These are phyloP conservation scores for Nasonia longicornis DNA, from an alignment of 1,140 invertebrate species.

Conservation along the genomic window DNA sequence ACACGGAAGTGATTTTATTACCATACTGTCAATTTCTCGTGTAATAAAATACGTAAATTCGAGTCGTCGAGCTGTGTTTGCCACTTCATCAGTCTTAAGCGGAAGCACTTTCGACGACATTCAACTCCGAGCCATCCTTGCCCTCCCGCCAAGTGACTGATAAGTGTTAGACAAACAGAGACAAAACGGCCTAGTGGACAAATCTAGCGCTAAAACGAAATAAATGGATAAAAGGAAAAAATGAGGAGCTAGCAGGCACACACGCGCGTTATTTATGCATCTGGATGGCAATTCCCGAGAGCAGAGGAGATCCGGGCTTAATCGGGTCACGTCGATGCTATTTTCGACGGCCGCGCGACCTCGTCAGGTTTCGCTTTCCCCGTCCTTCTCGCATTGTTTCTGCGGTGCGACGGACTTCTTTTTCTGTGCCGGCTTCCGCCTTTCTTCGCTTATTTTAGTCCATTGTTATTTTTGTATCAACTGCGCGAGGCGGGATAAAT, in stretches of 20 bases:
- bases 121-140: no score
- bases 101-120: no score
- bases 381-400: neutral
- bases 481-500: neutral
- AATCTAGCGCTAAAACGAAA: neutral
- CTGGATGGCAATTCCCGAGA: constrained; percentile 30
- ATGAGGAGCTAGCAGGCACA: neutral
- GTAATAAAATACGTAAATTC: neutral
- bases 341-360: constrained; percentile 21
- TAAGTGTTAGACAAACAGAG: neutral
- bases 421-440: neutral
- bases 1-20: no score
- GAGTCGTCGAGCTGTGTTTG: neutral
- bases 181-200: neutral
- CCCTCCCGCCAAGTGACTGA: no score
- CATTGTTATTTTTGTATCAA: neutral
- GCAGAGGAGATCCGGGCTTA: neutral
- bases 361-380: neutral
- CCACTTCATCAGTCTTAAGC: no score
- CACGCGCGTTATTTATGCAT: constrained; percentile 34
- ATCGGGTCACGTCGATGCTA: constrained; percentile 40
- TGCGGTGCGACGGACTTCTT: neutral
- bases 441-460: neutral
- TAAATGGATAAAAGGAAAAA: neutral
- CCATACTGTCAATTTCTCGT: neutral